Percentiles rank a stretch among this genome's conserved stretches.
Conservation (phyloP, 1,140 invertebrate genomes). For the silkworm (Bombyx mori) region ASM3026992v2 NC_085117.1:12354001-12354500, state of each 20-base stretch:
- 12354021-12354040: too few relatives aligned
- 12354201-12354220: too few relatives aligned
- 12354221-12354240: too few relatives aligned
- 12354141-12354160: background rate
- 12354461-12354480: too few relatives aligned
- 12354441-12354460: too few relatives aligned
- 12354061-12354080: constrained; percentile 52
- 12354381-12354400: constrained; percentile 14
- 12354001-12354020: background rate
- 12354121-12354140: constrained; percentile 19
- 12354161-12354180: too few relatives aligned
- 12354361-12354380: constrained; percentile 28
- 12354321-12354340: constrained; percentile 31
- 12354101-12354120: constrained; percentile 24
- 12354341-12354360: constrained; percentile 30
- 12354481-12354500: too few relatives aligned
- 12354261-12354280: background rate
- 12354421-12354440: background rate
- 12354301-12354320: constrained; percentile 10
- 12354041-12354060: constrained; percentile 12
- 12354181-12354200: too few relatives aligned
- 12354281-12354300: constrained; percentile 5
- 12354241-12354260: too few relatives aligned
- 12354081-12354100: constrained; percentile 49
- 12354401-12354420: constrained; percentile 21